A percentile compares a stretch with the other conserved stretches of the same genome.
Evolutionary conservation across 2,797 vertebrate genomes (phyloP).

Genomic region (Rhincodon typus): DNA sequence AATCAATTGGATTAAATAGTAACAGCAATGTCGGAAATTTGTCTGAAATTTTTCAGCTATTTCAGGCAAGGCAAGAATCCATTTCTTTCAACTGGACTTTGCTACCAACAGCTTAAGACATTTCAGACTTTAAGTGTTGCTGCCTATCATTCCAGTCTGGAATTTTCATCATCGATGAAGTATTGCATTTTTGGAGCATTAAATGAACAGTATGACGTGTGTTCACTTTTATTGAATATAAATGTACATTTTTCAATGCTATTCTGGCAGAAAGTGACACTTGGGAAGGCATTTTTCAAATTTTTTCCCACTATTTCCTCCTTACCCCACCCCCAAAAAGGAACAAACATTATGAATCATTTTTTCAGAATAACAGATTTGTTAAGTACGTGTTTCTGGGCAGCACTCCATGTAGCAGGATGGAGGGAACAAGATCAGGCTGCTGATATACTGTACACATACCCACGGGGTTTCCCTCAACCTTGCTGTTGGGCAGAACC

Average conservation of each 20-base stretch:
- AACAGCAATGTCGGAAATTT: not conserved
- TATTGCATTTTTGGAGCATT: not conserved
- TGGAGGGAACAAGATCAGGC: not conserved
- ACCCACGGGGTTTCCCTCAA: constrained; percentile 11
- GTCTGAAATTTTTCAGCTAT: not conserved
- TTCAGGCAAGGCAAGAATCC: not conserved
- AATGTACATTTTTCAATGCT: not conserved
- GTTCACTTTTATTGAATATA: not conserved
- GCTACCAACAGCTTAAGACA: not conserved
- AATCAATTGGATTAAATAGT: not conserved
- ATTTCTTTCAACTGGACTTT: not conserved
- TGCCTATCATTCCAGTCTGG: not conserved
- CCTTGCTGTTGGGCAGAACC: not conserved
- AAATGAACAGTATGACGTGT: not conserved
- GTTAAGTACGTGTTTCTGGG: not conserved
- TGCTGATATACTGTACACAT: not conserved
- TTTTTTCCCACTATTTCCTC: not conserved
- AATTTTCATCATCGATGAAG: not conserved
- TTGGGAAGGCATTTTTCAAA: no score
- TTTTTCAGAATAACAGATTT: not conserved
- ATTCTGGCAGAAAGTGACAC: not conserved
- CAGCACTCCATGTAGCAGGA: not conserved
- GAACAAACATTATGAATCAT: not conserved
- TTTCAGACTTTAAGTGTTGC: not conserved
- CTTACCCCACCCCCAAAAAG: not conserved